These are phyloP conservation scores for Drosophila cognata DNA, from an alignment of 2,888 invertebrate species.

Conservation along the genomic window DNA sequence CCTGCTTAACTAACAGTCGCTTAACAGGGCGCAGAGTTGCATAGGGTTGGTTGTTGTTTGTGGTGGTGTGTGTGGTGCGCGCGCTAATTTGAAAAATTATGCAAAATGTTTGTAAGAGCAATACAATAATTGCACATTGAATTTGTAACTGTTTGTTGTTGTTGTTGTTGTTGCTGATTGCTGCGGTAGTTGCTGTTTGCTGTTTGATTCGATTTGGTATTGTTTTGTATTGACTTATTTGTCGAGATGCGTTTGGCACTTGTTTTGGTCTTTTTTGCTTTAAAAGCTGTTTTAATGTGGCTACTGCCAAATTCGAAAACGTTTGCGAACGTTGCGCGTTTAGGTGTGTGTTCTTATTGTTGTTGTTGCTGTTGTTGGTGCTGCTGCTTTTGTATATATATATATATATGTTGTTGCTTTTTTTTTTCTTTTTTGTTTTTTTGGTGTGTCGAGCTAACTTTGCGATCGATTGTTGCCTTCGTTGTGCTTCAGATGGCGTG, in stretches of 20 bases:
- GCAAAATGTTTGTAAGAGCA: constrained; percentile 27
- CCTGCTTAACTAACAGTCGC: constrained; percentile 34
- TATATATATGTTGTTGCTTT: constrained; percentile 6
- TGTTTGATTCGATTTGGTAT: constrained; percentile 35
- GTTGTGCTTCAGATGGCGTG: constrained; percentile 85
- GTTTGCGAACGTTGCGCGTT: constrained; percentile 50
- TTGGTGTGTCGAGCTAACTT: constrained; percentile 66
- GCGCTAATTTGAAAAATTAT: constrained; percentile 43
- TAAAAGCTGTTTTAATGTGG: constrained; percentile 67
- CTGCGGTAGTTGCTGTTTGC: constrained; percentile 2
- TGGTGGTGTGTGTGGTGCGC: constrained; percentile 24
- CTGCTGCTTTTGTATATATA: constrained; percentile 10
- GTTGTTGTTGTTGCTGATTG: constrained; percentile 8
- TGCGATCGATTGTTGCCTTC: constrained; percentile 78
- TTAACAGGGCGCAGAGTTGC: constrained; percentile 54
- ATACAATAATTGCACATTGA: constrained; percentile 26
- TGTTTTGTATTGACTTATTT: constrained; percentile 63
- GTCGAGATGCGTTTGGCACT: constrained; percentile 55
- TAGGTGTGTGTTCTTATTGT: constrained; percentile 30
- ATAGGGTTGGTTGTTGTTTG: constrained; percentile 10
- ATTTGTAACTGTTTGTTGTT: constrained; percentile 45
- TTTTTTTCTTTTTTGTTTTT: constrained; percentile 45
- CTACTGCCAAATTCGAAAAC: constrained; percentile 58
- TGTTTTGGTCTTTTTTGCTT: constrained; percentile 76
- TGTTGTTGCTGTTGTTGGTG: constrained; percentile 25